These are phyloP conservation scores for Naso thynnoides DNA, from an alignment of 2,797 vertebrate genomes.

Conservation along the genomic window DNA sequence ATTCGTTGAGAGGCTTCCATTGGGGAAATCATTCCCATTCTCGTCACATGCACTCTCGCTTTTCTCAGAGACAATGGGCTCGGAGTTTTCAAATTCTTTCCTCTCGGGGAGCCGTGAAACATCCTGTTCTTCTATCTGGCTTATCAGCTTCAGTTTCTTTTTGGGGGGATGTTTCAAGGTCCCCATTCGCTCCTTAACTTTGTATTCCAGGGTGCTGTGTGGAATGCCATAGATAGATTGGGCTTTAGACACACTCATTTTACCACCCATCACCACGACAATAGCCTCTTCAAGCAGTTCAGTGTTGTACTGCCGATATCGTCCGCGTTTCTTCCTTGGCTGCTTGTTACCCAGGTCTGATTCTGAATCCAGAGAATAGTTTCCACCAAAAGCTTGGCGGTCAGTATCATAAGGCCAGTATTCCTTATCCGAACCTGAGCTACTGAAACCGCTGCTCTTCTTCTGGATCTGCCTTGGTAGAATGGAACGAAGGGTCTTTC, in stretches of 20 bases:
- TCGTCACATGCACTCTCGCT: conserved; percentile 52
- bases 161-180: conserved; percentile 99
- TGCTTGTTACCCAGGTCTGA: conserved; percentile 94
- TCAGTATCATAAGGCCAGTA: conserved; percentile 94
- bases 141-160: conserved; percentile 96
- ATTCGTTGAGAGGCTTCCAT: conserved; percentile 62
- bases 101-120: conserved; percentile 46
- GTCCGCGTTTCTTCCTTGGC: conserved; percentile 97
- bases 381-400: conserved; percentile 89
- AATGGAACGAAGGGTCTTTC: conserved; percentile 94
- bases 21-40: conserved; percentile 49
- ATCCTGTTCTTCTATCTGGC: conserved; percentile 86
- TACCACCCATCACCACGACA: conserved; percentile 96
- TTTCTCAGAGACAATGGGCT: conserved; percentile 48
- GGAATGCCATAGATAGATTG: conserved; percentile 99
- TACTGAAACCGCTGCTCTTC: conserved; percentile 84
- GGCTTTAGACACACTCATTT: conserved; percentile 99
- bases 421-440: conserved; percentile 83
- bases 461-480: conserved; percentile 93
- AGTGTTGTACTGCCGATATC: conserved; percentile 99
- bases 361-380: conserved; percentile 93
- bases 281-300: conserved; percentile 99
- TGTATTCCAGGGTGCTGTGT: conserved; percentile 99
- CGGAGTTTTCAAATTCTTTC: conserved; percentile 43
- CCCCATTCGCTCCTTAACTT: conserved; percentile 98